These are phyloP conservation scores for Physella acuta DNA, from an alignment of 1,140 invertebrate species.

Conservation along the genomic window DNA sequence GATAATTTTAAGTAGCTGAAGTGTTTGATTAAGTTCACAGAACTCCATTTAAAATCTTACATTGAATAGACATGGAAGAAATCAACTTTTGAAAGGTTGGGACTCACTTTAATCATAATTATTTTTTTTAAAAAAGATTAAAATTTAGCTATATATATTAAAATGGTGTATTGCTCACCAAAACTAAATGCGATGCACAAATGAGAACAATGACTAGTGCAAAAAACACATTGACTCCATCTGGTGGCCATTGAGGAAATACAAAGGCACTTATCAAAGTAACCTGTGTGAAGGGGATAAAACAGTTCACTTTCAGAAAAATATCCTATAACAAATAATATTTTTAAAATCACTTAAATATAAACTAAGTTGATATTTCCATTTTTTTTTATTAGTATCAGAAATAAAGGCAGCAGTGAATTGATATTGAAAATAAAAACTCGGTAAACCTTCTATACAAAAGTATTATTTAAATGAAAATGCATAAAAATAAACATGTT, in stretches of 20 bases:
- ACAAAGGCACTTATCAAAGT: slow-evolving; percentile 56
- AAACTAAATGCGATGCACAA: slow-evolving; percentile 47
- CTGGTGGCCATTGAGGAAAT: slow-evolving; percentile 46
- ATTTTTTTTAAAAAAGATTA: no score
- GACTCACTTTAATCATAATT: neutral
- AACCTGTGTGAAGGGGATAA: slow-evolving; percentile 44
- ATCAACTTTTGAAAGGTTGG: neutral
- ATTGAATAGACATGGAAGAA: neutral
- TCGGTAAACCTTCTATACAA: neutral
- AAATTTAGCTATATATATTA: no score
- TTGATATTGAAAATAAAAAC: neutral
- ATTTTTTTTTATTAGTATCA: neutral
- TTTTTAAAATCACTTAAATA: neutral
- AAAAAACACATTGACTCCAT: slow-evolving; percentile 55
- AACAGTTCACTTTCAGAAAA: neutral
- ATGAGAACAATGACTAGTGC: slow-evolving; percentile 51
- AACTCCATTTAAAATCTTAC: no score
- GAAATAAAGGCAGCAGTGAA: neutral
- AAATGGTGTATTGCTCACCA: slow-evolving; percentile 47
- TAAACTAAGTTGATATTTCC: neutral
- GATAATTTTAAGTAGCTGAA: no score
- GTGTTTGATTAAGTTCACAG: no score
- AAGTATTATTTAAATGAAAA: neutral
- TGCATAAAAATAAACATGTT: neutral
- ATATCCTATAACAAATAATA: neutral